Base-by-base conservation (phyloP, 2,113 vertebrate genomes). In the Epinephelus moara region DNA sequence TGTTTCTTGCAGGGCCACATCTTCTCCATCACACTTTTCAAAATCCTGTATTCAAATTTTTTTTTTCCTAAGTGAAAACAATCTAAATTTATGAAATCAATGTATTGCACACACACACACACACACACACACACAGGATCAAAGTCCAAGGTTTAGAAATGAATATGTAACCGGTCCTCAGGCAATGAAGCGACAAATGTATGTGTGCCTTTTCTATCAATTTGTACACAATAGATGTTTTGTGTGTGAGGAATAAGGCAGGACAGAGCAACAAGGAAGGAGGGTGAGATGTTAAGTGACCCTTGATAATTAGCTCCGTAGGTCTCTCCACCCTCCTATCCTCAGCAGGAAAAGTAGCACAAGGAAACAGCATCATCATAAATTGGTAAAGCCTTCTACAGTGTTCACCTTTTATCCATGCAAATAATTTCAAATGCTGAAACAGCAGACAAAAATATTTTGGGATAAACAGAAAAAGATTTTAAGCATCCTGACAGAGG, bases 231-330 rank as follows among this genome's bases (percentile, higher is more conserved):
- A 52, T 9, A 18, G 50, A 21, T 67, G 23, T 50, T 50, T 13
- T 40, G 30, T 62, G 69, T 19, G 62, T 56, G 33, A 18, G 25
- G 3, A 19, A 42, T 7, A 7, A 64, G 27, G 59, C 23, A 55
- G 17, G 19, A 63, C 17, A 50, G 21, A 37, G 33, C 21, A 42
- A 40, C 21, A 62, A 10, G 37, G 47, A 33, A 27, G 15, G 30
- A 17, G 27, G 55, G n/a, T 3, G 56, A 64, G 49, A 61, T 70
- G 56, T 53, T 80, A 11, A 60, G 45, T 85, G 63, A 67, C 79
- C 82, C 74, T 40, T 60, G 63, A 66, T 91, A 90, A 91, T 88
- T 83, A 89, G 82, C 78, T 81, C 76, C 64, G 57, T 79, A 18
- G 37, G 73, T 56, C 50, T 75, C 25, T 70, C 71, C 57, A 25